Evolutionary conservation across 2,888 invertebrate genomes (phyloP).

Genomic region (Lasioglossum figueresi): DNA sequence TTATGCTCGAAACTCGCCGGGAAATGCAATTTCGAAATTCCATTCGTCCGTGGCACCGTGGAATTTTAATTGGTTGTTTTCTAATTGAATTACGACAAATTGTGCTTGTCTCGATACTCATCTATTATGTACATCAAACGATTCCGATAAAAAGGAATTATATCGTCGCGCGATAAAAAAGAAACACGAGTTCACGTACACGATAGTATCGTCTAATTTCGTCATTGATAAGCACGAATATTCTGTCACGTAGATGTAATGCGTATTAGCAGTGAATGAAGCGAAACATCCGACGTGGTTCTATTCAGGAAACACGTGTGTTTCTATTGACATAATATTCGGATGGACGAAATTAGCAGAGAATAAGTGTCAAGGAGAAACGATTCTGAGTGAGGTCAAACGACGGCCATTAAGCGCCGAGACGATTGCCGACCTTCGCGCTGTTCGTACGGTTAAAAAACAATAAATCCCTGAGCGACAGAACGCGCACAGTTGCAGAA

Average conservation of each 20-base stretch:
- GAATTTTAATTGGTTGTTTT: not conserved
- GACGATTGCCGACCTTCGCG: conserved; percentile 12
- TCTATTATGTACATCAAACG: not conserved
- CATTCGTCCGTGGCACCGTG: not conserved
- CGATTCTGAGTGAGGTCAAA: not conserved
- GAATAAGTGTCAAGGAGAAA: conserved; percentile 3
- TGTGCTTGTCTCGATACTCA: not conserved
- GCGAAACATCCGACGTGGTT: not conserved
- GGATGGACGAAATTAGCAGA: not conserved
- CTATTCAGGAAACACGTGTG: not conserved
- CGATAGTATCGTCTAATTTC: conserved; percentile 26
- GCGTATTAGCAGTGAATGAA: not conserved
- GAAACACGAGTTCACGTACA: not conserved
- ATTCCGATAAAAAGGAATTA: not conserved
- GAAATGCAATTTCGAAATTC: not conserved
- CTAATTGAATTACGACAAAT: not conserved
- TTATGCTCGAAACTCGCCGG: not conserved
- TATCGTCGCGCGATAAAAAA: not conserved
- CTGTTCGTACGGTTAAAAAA: conserved; percentile 10
- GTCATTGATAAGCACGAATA: conserved; percentile 24
- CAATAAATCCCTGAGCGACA: not conserved
- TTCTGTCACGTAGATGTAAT: not conserved
- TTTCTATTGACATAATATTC: not conserved
- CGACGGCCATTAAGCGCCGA: not conserved
- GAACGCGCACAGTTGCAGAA: not conserved